Conservation (phyloP, 2,113 vertebrate genomes). For the Tachycineta bicolor region DNA sequence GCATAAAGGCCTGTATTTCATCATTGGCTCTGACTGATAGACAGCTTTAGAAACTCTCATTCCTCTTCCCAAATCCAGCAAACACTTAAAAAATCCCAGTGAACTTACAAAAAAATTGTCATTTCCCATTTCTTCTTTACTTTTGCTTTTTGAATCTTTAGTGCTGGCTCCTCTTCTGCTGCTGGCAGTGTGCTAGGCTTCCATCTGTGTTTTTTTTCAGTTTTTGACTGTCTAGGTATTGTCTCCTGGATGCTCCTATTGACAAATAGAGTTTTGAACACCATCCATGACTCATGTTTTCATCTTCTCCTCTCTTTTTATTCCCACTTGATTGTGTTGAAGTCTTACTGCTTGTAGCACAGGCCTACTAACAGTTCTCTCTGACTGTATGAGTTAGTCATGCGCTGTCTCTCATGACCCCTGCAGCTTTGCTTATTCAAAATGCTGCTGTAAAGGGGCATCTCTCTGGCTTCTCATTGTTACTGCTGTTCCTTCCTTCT, state of each 20-base stretch:
- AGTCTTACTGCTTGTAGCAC: not conserved
- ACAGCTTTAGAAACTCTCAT: not conserved
- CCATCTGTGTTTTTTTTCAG: not conserved
- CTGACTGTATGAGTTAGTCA: not conserved
- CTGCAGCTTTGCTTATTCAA: slow-evolving; percentile 7
- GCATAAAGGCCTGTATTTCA: not conserved
- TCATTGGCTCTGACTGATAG: not conserved
- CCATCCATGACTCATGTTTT: not conserved
- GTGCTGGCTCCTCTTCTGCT: not conserved
- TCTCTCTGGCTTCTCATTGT: not conserved
- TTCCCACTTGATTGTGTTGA: not conserved
- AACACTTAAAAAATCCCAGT: not conserved
- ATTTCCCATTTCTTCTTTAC: not conserved
- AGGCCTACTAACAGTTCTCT: not conserved
- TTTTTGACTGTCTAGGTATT: not conserved
- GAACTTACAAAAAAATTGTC: fast-evolving
- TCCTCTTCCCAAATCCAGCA: not conserved
- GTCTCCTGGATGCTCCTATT: not conserved
- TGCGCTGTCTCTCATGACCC: not conserved
- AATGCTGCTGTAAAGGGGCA: not conserved
- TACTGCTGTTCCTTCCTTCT: not conserved
- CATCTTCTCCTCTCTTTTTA: not conserved
- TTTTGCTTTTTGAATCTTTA: not conserved
- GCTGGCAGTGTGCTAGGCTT: not conserved
- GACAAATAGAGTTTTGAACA: not conserved